Conservation (phyloP, 2,888 invertebrate genomes). For the Heteropelma amictum region DNA sequence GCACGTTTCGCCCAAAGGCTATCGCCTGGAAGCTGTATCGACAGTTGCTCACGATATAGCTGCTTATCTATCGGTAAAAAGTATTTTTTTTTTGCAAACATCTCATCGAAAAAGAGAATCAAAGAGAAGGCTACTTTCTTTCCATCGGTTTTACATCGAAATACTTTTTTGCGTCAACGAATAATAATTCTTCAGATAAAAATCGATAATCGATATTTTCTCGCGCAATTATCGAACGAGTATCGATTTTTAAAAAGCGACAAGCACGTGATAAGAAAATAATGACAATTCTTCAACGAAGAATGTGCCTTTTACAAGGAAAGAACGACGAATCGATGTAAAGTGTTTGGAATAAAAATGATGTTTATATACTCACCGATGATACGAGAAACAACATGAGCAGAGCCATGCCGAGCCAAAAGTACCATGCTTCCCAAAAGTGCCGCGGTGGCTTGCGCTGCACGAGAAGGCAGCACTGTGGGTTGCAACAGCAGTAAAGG, state of each 20-base stretch:
- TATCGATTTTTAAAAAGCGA: no score
- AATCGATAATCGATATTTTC: background rate
- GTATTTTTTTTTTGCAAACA: no score
- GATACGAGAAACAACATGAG: slow-evolving; percentile 69
- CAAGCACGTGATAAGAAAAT: no score
- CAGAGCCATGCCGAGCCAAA: slow-evolving; percentile 72
- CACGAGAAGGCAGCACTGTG: slow-evolving; percentile 70
- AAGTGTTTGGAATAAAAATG: background rate
- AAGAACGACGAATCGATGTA: background rate
- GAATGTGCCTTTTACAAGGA: background rate
- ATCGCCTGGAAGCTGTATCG: slow-evolving; percentile 67
- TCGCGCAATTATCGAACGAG: background rate
- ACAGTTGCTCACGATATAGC: slow-evolving; percentile 68
- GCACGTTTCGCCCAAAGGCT: slow-evolving; percentile 57
- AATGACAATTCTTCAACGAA: no score
- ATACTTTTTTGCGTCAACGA: no score
- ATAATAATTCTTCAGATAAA: background rate
- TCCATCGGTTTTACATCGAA: no score
- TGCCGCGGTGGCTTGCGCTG: slow-evolving; percentile 70
- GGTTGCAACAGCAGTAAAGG: slow-evolving; percentile 70
- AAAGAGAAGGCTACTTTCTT: background rate
- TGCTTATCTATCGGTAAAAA: slow-evolving; percentile 63
- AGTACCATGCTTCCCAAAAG: slow-evolving; percentile 75
- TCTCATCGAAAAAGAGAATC: background rate
- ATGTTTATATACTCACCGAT: slow-evolving; percentile 67